Base-by-base conservation (phyloP, 92 coral and sea anemone genomes). In the Parazoanthus darwini region DNA sequence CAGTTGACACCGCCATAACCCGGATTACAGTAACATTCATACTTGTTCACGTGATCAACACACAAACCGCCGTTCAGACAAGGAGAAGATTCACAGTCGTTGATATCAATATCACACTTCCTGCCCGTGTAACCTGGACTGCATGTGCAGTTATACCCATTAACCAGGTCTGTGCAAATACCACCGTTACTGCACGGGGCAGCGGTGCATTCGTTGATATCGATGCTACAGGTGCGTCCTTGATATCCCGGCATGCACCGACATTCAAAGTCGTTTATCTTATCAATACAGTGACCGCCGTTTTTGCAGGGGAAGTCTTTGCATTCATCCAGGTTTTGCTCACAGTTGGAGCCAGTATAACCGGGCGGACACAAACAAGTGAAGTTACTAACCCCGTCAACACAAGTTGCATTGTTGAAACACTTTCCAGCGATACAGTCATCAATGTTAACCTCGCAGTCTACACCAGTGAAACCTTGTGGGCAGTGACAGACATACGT, bases 181-280 rank as follows among this genome's bases (percentile, higher is more conserved):
- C 92, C 98, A 70, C 86, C 92, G 68, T 93, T 83, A 66, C 80
- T 74, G 88, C 98, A 94, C 43, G 98, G 98, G 35, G 88, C 86
- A 15, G 96, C 73, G 48, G 92, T 88, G 74, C 98, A 94, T 86
- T 94, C 98, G 65, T 94, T 94, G 38, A 94, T 90, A 58, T 93
- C 96, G 8, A 94, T 91, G 33, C 94, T 82, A 59, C 98, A 94
- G 33, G 96, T 93, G 29, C 91, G 96, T 44, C 98, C 98, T 86
- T 94, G 90, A 90, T 91, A 94, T 4, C 98, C 98, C 11, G 96
- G 88, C 0, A 80, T 71, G 87, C 98, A 94, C 25, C 73, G 59
- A 80, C 98, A 94, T 36, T 79, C 86, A 73, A 93, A 94, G 81
- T 93, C 98, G 75, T 94, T 94, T 9, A 86, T 80, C 71, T 91